Base-by-base conservation (phyloP, 2,113 vertebrate species). In the Cynocephalus volans region DNA sequence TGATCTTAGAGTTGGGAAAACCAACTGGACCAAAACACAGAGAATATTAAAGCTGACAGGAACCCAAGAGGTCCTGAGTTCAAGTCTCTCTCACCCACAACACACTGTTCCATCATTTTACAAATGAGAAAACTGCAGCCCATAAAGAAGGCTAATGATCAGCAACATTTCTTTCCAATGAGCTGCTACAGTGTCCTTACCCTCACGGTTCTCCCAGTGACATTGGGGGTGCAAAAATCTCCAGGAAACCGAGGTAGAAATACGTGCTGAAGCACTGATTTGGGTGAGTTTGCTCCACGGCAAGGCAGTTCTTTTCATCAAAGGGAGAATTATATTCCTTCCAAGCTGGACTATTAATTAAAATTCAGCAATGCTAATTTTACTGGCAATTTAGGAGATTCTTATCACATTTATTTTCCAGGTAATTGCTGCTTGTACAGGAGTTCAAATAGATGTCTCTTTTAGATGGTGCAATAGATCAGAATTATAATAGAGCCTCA, bases 341-440 rank as follows among this genome's bases (percentile, higher is more conserved):
- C 83, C 36, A 90, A 95, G 70, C 26, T 97, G 92, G 97, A 97
- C 98, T 96, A 95, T 97, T 98, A 98, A 98, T 98, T 98, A 98
- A 98, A 98, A 98, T 97, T 96, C 95, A 97, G 88, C 26, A 11
- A 97, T 97, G 97, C 83, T 98, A 97, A 97, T 96, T 97, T 97
- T 98, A 98, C 93, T 95, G 89, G 96, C 97, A 97, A 93, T 93
- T 95, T 96, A 98, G 96, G 90, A 97, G 95, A 96, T 97, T 93
- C 93, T 96, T 98, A 98, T 97, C 97, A 97, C 96, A 98, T 98
- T 98, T 98, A 98, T 98, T 97, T 97, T 97, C 93, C 96, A 98
- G 97, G 98, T 97, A 98, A 98, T 98, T 98, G 96, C 95, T 98
- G 96, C 97, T 98, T 97, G 95, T 96, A 98, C 96, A 98, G 92